A percentile compares a stretch with the other conserved stretches of the same genome.
Evolutionary conservation across 2,888 invertebrate species (phyloP).

Genomic region (Sericinus montela): DNA sequence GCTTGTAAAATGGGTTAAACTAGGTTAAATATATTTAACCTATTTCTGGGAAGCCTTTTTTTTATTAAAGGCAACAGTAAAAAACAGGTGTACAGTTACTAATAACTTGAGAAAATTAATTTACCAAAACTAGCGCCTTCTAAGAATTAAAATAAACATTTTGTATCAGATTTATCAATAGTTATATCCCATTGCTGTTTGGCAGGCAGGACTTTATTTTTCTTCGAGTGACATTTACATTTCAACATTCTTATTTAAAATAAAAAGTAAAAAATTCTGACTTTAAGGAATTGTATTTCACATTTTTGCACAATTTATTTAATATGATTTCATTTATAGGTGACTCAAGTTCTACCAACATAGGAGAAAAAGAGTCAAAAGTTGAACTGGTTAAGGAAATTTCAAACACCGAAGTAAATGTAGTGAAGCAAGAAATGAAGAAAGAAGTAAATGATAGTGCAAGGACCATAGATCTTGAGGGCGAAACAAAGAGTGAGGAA

Average conservation of each 20-base stretch:
- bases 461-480: not conserved
- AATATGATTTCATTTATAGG: not conserved
- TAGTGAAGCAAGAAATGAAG: not conserved
- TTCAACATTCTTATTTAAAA: not conserved
- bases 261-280: too few relatives aligned
- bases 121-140: not conserved
- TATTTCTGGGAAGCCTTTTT: not conserved
- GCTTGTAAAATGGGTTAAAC: too few relatives aligned
- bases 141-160: too few relatives aligned
- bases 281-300: too few relatives aligned
- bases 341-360: not conserved
- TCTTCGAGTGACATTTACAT: not conserved
- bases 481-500: not conserved
- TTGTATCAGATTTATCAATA: not conserved
- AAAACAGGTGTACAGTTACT: not conserved
- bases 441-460: not conserved
- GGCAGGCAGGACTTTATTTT: not conserved
- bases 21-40: not conserved
- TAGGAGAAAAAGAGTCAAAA: not conserved
- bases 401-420: not conserved
- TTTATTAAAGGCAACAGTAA: not conserved
- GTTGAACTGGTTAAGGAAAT: not conserved
- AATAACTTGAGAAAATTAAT: not conserved
- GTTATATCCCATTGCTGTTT: not conserved
- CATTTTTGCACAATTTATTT: too few relatives aligned